phyloP scores from a whole-genome alignment of 2,113 vertebrate genomes.

The Amphiprion ocellaris region DNA sequence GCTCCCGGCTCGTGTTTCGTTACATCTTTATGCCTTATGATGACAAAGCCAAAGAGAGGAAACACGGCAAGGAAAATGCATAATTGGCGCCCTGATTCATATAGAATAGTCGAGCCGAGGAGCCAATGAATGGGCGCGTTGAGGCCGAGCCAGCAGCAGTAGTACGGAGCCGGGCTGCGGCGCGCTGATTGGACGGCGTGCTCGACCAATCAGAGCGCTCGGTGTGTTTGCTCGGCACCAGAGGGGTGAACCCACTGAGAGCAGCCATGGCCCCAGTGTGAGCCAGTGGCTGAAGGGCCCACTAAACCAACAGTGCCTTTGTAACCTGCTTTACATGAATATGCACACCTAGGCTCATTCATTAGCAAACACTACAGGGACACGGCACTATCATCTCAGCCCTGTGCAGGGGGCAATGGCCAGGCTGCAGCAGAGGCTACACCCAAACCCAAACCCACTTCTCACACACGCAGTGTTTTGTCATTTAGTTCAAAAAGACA shows the following conservation, averaged over 20 bases:
- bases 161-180: conserved; percentile 54
- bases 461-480: not conserved
- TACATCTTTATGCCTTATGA: conserved; percentile 42
- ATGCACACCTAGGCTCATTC: conserved; percentile 43
- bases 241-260: conserved; percentile 53
- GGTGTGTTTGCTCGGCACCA: conserved; percentile 72
- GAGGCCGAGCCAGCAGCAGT: conserved; percentile 72
- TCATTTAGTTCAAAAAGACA: not conserved
- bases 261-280: conserved; percentile 55
- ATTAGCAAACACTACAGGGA: conserved; percentile 23
- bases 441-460: conserved; percentile 6
- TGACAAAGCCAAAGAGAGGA: conserved; percentile 44
- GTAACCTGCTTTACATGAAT: conserved; percentile 43
- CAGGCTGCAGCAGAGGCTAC: conserved; percentile 12
- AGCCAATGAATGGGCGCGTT: conserved; percentile 83
- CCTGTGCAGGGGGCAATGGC: not conserved
- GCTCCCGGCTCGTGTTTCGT: conserved; percentile 35
- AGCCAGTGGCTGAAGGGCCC: conserved; percentile 55
- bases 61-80: conserved; percentile 50
- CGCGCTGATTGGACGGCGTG: conserved; percentile 73
- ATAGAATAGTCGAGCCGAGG: conserved; percentile 68
- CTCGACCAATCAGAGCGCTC: conserved; percentile 73
- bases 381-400: conserved; percentile 9
- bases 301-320: conserved; percentile 51
- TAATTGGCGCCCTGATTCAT: conserved; percentile 82